A percentile compares a stretch with the other conserved stretches of the same genome.
These are phyloP conservation scores for Scaptodrosophila lebanonensis DNA, from an alignment of 1,140 invertebrate genomes.

Conservation along the genomic window DNA sequence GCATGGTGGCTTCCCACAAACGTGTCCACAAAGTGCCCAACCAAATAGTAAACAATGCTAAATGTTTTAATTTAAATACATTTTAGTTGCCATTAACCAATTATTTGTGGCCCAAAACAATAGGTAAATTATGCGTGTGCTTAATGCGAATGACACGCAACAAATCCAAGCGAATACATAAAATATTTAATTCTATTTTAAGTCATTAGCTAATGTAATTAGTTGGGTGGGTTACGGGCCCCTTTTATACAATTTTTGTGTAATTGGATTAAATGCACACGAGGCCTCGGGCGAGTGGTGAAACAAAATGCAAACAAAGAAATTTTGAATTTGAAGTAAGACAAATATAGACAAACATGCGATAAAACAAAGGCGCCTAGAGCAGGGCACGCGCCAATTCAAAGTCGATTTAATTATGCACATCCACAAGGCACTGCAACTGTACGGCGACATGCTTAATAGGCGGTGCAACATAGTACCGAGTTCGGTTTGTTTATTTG, in stretches of 20 bases:
- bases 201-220: conserved; percentile 69
- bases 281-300: conserved; percentile 6
- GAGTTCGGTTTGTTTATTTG: too few species aligned
- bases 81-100: conserved; percentile 39
- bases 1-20: conserved; percentile 38
- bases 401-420: too few species aligned
- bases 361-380: conserved; percentile 50
- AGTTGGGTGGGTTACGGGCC: conserved; percentile 29
- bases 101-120: conserved; percentile 37
- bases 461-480: too few species aligned
- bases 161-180: conserved; percentile 46
- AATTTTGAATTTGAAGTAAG: conserved; percentile 52
- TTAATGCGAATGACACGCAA: too few species aligned
- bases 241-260: conserved; percentile 10
- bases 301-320: conserved; percentile 41
- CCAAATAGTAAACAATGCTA: conserved; percentile 18
- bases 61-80: conserved; percentile 34
- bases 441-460: too few species aligned
- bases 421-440: too few species aligned
- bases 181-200: conserved; percentile 61
- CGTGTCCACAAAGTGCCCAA: conserved; percentile 45
- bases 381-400: too few species aligned
- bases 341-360: too few species aligned
- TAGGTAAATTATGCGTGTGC: conserved; percentile 15
- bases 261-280: conserved; percentile 57